Evolutionary conservation across 2,113 vertebrate species (phyloP).

Genomic region (Oxyura jamaicensis): DNA sequence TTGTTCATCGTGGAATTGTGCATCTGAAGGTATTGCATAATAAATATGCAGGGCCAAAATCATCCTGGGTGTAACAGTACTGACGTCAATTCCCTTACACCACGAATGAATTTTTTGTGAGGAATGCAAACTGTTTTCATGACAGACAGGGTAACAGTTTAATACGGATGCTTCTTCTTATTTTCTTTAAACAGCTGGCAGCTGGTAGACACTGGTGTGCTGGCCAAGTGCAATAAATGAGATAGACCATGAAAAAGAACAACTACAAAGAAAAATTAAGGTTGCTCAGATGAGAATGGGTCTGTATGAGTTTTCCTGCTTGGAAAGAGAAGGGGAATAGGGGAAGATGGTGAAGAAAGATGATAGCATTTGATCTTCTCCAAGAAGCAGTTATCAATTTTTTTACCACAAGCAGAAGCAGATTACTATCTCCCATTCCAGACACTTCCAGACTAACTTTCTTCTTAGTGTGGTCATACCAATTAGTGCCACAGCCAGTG

Average conservation of each 20-base stretch:
- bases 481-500: neutral
- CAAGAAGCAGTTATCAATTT: neutral
- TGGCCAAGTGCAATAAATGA: constrained; percentile 22
- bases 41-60: constrained; percentile 56
- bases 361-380: neutral
- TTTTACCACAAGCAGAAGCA: neutral
- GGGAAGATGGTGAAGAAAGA: neutral
- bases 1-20: constrained; percentile 56
- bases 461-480: neutral
- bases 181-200: constrained; percentile 58
- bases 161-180: constrained; percentile 6
- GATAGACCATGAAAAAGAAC: neutral
- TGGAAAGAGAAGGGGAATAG: neutral
- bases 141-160: constrained; percentile 27
- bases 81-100: constrained; percentile 61
- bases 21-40: constrained; percentile 72
- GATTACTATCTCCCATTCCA: neutral
- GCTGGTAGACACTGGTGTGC: neutral
- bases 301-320: neutral
- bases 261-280: neutral
- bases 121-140: constrained; percentile 55
- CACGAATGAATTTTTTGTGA: constrained; percentile 45
- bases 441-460: neutral
- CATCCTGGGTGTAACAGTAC: constrained; percentile 57
- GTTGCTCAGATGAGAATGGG: neutral